These are phyloP conservation scores for Drosophila lini DNA, from an alignment of 1,140 invertebrate genomes.

Conservation along the genomic window DNA sequence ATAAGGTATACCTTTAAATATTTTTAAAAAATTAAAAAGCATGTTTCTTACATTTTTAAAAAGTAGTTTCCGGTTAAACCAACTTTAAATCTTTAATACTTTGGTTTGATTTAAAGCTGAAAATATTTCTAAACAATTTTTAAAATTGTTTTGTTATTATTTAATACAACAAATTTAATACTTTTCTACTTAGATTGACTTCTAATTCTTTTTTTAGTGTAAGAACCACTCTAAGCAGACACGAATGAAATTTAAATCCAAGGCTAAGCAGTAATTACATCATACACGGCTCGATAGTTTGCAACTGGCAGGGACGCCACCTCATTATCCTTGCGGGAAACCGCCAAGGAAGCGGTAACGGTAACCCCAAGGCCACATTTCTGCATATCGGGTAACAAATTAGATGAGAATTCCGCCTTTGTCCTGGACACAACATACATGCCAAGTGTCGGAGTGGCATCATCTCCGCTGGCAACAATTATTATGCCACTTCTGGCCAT, in stretches of 20 bases:
- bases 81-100: too few species aligned
- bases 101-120: not conserved
- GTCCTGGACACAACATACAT: not conserved
- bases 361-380: conserved; percentile 20
- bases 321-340: conserved; percentile 42
- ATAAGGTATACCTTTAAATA: not conserved
- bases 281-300: conserved; percentile 24
- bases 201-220: not conserved
- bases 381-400: conserved; percentile 37
- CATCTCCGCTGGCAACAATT: conserved; percentile 29
- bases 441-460: conserved; percentile 16
- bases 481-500: conserved; percentile 36
- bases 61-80: not conserved
- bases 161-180: not conserved
- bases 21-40: not conserved
- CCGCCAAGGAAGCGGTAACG: conserved; percentile 33
- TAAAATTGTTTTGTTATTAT: not conserved
- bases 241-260: conserved; percentile 44
- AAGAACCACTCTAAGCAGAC: not conserved
- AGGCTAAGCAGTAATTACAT: conserved; percentile 42
- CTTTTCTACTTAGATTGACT: accelerated
- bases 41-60: not conserved
- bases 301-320: conserved; percentile 15
- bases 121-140: not conserved
- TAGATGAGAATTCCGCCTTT: conserved; percentile 24